Conservation (phyloP, 2,797 vertebrate genomes). For the Xerus rutilus region DNA sequence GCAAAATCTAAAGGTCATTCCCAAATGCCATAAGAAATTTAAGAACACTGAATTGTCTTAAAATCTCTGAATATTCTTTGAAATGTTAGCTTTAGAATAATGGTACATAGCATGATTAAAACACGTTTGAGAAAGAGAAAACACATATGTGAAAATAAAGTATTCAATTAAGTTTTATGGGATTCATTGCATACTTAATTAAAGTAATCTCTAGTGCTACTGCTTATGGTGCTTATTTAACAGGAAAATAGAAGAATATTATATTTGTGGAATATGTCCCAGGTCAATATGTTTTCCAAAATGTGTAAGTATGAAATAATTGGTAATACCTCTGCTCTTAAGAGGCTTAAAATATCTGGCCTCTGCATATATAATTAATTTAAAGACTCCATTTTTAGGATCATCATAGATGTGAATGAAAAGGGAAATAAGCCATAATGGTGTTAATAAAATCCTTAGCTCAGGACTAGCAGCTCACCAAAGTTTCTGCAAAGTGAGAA, state of each 20-base stretch:
- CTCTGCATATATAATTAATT: conserved; percentile 74
- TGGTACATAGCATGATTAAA: conserved; percentile 52
- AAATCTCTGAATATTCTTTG: conserved; percentile 65
- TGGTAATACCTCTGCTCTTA: conserved; percentile 73
- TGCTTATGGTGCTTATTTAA: conserved; percentile 67
- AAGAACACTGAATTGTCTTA: conserved; percentile 64
- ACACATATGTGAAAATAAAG: conserved; percentile 70
- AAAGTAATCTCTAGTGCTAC: conserved; percentile 79
- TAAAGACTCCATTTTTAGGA: conserved; percentile 43
- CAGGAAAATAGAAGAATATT: conserved; percentile 69
- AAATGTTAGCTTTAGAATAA: conserved; percentile 75
- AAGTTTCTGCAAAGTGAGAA: not conserved
- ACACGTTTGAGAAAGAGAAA: conserved; percentile 74
- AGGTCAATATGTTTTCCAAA: conserved; percentile 70
- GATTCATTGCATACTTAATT: conserved; percentile 75
- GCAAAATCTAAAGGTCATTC: conserved; percentile 73
- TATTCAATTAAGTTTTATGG: conserved; percentile 79
- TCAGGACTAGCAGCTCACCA: not conserved
- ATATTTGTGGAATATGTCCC: conserved; percentile 70
- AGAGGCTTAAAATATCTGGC: conserved; percentile 67
- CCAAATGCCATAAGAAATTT: conserved; percentile 59
- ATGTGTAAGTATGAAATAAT: conserved; percentile 53
- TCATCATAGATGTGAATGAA: conserved; percentile 71
- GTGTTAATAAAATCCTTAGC: conserved; percentile 61
- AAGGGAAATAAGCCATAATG: conserved; percentile 77